Evolutionary conservation across 2,797 vertebrate species (phyloP).

Genomic region (Poeciliopsis turneri): DNA sequence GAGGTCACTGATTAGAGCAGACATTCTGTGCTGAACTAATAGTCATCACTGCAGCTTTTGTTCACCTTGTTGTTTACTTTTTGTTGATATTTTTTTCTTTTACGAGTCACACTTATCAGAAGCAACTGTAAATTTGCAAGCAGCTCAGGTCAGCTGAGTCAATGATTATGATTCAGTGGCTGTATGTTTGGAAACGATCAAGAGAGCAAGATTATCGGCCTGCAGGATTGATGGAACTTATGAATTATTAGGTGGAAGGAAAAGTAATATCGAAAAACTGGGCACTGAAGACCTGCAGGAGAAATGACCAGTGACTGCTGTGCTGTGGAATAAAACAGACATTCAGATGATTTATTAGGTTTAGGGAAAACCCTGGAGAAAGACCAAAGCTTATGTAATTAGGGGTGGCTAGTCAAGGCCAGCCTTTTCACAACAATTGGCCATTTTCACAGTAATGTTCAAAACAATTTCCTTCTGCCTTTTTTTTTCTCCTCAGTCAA

Average conservation of each 20-base stretch:
- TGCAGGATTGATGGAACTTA: constrained; percentile 67
- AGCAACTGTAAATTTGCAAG: constrained; percentile 60
- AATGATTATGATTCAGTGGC: constrained; percentile 66
- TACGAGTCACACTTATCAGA: constrained; percentile 31
- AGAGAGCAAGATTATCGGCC: constrained; percentile 53
- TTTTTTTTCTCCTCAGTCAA: constrained; percentile 43
- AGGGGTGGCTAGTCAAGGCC: constrained; percentile 53
- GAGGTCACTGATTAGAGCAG: constrained; percentile 66
- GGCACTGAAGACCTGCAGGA: constrained; percentile 63
- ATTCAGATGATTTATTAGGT: constrained; percentile 70
- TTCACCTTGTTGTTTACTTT: constrained; percentile 12
- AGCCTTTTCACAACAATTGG: constrained; percentile 53
- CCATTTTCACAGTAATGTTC: constrained; percentile 53
- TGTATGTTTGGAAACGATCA: constrained; percentile 58
- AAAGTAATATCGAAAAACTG: constrained; percentile 62
- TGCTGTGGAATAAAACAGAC: constrained; percentile 63
- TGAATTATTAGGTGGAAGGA: constrained; percentile 71
- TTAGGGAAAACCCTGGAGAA: constrained; percentile 60
- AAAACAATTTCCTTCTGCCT: constrained; percentile 39
- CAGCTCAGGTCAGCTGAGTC: constrained; percentile 45
- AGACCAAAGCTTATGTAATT: constrained; percentile 70
- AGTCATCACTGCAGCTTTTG: constrained; percentile 47
- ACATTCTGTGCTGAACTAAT: constrained; percentile 53
- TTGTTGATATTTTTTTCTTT: constrained; percentile 22
- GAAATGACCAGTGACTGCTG: constrained; percentile 70